Evolutionary conservation across 2,113 vertebrate genomes (phyloP), one percentile per base, ranked within the genome.

Genomic region (Siphamia tubifer): DNA sequence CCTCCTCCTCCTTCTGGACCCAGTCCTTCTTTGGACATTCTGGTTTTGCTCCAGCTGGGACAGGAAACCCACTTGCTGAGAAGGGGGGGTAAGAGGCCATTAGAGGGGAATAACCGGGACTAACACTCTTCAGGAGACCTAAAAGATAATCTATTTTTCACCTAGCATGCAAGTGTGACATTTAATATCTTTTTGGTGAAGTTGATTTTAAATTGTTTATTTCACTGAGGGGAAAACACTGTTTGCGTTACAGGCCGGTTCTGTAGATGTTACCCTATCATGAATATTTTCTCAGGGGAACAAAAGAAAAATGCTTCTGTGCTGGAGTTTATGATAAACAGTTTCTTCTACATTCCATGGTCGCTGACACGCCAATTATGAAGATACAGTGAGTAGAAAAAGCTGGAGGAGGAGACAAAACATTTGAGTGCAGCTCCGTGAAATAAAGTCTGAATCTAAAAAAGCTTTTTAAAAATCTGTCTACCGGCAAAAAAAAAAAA

Each of bases 51-150:
- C 75, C 87, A 86, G 82, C 61, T 76, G 35, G 71, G 81, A 53
- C 85, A 85, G 88, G 86, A 90, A 90, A 87, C 80, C 51, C 68
- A 75, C 71, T 30, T n/a, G 63, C 55, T 63, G 21, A 57, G 61
- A 72, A 75, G 55, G 61, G 71, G 77, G 69, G n/a, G n/a, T n/a
- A 78, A 82, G 84, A 81, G 87, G 83, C 81, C 83, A 84, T 43
- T 51, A 43, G 64, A 61, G 76, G 69, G 54, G 74, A 12, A 47
- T 44, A 78, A 23, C 51, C 36, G 31, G 44, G 47, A 47, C 43
- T 25, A 13, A 25, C 54, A 45, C 53, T 11, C 51, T 45, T 39
- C 13, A 64, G 11, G 31, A 32, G 5, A 48, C 15, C 10, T 6
- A 31, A 43, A 56, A 38, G 24, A 7, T 11, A 61, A 52, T n/a